Conservation (phyloP, 2,113 vertebrate genomes). For the Daubentonia madagascariensis region DNA sequence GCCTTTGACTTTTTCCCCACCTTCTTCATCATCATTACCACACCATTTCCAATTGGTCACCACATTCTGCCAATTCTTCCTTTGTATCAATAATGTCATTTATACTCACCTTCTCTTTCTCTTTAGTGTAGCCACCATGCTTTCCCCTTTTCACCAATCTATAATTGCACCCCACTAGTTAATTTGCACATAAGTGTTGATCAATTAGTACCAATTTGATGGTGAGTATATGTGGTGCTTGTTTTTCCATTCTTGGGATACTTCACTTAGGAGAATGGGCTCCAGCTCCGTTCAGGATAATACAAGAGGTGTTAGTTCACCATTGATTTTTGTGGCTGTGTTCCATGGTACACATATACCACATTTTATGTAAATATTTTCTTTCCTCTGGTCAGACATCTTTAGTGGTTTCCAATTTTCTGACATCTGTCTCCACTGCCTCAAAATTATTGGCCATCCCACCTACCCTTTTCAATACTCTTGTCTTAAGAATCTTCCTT, state of each 20-base stretch:
- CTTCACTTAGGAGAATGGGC: too few relatives aligned
- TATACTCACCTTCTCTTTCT: background rate
- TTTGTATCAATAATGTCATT: background rate
- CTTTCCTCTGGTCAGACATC: background rate
- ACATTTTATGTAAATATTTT: too few relatives aligned
- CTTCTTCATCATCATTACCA: background rate
- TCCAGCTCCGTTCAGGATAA: too few relatives aligned
- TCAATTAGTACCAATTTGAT: too few relatives aligned
- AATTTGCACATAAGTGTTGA: too few relatives aligned
- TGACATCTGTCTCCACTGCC: background rate
- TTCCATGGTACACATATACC: too few relatives aligned
- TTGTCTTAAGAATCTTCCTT: background rate
- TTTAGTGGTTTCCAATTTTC: background rate
- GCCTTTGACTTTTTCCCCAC: background rate
- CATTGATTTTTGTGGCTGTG: too few relatives aligned
- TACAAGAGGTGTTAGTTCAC: too few relatives aligned
- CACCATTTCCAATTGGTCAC: background rate
- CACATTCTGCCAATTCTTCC: background rate
- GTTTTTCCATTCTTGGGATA: too few relatives aligned
- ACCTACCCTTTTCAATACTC: background rate
- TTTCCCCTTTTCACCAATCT: background rate
- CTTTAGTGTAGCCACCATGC: background rate
- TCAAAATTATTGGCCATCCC: background rate
- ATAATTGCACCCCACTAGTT: background rate
- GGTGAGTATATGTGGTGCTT: too few relatives aligned